Percentiles rank a stretch among this genome's conserved stretches.
phyloP scores from a whole-genome alignment of 2,888 invertebrate genomes.

The Agapetus fuscipes region DNA sequence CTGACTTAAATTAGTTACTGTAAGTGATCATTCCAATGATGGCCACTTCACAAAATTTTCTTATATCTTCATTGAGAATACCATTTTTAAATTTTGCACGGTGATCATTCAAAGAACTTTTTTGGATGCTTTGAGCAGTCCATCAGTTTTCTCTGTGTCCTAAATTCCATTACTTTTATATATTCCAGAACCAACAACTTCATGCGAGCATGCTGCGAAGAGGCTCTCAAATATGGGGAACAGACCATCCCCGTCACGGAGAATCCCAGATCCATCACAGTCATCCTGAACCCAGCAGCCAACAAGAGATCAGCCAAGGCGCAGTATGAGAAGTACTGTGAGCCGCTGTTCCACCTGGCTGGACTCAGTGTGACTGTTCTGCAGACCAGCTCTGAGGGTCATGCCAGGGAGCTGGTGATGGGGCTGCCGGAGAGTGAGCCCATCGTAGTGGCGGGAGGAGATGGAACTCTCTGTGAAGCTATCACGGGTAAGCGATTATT shows the following conservation, averaged over 20 bases:
- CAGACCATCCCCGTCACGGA: conserved; percentile 45
- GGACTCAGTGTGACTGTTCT: conserved; percentile 69
- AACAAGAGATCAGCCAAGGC: conserved; percentile 61
- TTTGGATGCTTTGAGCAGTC: no score
- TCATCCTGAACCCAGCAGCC: conserved; percentile 86
- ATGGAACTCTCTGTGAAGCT: conserved; percentile 88
- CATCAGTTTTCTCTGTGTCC: no score
- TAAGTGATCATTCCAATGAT: no score
- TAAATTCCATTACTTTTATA: no score
- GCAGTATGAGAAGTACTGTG: conserved; percentile 83
- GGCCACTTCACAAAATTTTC: no score
- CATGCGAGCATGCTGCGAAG: conserved; percentile 71
- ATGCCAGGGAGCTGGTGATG: conserved; percentile 74
- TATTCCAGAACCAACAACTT: conserved; percentile 59
- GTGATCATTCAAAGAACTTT: no score
- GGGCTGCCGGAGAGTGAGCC: conserved; percentile 71
- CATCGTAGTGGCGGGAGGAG: conserved; percentile 88
- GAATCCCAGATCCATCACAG: conserved; percentile 66
- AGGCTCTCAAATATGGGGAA: conserved; percentile 65
- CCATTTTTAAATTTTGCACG: no score
- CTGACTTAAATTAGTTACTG: no score
- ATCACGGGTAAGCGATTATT: conserved; percentile 44
- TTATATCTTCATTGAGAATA: no score
- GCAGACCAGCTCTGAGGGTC: conserved; percentile 80
- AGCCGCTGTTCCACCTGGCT: conserved; percentile 84